Evolutionary conservation across 2,797 vertebrate species (phyloP).

Genomic region (Argya squamiceps): DNA sequence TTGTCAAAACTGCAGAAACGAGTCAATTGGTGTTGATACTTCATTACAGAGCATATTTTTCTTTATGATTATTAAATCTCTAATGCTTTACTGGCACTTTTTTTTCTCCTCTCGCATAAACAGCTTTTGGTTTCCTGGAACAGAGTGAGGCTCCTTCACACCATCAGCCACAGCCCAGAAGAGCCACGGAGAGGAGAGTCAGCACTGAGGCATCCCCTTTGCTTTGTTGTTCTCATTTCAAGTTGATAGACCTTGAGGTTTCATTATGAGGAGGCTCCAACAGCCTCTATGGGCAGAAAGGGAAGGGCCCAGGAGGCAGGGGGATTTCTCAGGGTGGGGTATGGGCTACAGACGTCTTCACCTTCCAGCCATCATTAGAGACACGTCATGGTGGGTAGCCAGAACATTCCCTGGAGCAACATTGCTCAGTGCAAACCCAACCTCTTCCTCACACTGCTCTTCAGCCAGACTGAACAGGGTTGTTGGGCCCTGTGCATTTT

Average conservation of each 20-base stretch:
- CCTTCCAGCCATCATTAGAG: neutral
- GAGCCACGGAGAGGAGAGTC: neutral
- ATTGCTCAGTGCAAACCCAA: neutral
- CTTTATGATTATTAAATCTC: slow-evolving; percentile 14
- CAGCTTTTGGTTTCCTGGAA: neutral
- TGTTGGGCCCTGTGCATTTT: neutral
- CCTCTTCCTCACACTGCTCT: neutral
- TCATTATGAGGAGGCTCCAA: neutral
- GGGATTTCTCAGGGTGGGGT: slow-evolving; percentile 24
- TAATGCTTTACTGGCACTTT: neutral
- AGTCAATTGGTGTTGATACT: slow-evolving; percentile 11
- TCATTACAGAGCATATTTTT: slow-evolving; percentile 9
- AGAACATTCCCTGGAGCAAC: neutral
- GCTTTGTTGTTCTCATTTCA: slow-evolving; percentile 18
- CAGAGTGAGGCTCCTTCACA: neutral
- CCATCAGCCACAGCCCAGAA: neutral
- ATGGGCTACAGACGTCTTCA: accelerated
- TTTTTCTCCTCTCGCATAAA: neutral
- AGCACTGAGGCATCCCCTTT: neutral
- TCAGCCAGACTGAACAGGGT: neutral
- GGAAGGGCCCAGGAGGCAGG: neutral
- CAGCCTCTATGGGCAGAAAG: neutral
- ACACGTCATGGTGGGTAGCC: neutral
- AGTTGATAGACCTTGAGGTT: neutral
- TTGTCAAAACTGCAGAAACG: neutral